These are phyloP conservation scores for Prosopocoilus inquinatus DNA, from an alignment of 2,888 invertebrate genomes.

Conservation along the genomic window DNA sequence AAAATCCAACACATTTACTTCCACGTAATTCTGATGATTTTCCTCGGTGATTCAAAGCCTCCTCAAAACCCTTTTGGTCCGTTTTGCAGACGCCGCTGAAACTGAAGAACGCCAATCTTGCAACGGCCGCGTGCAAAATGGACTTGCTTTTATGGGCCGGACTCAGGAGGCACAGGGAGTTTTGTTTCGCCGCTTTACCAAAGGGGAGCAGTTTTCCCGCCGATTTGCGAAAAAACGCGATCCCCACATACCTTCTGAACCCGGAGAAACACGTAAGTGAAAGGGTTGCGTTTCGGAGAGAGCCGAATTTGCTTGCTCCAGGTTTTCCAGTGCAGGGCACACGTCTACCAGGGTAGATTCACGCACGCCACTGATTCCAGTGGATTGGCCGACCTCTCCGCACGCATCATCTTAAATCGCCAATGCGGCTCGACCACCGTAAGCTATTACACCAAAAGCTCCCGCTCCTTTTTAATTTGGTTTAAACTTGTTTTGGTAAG, in stretches of 20 bases:
- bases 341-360: constrained; percentile 69
- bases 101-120: constrained; percentile 2
- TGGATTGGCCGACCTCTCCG: constrained; percentile 55
- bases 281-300: neutral
- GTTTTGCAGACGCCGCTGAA: constrained; percentile 12
- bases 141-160: constrained; percentile 42
- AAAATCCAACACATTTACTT: constrained; percentile 30
- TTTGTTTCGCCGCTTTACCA: constrained; percentile 35
- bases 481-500: constrained; percentile 30
- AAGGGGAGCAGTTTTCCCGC: constrained; percentile 29
- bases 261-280: constrained; percentile 14
- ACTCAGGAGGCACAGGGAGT: constrained; percentile 33
- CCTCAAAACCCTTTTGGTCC: neutral
- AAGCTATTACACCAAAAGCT: constrained; percentile 9
- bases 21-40: constrained; percentile 19
- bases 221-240: constrained; percentile 14
- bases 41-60: too few relatives aligned
- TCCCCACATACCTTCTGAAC: constrained; percentile 9
- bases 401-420: constrained; percentile 48
- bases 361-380: constrained; percentile 55
- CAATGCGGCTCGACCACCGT: constrained; percentile 49
- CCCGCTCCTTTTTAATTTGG: constrained; percentile 8
- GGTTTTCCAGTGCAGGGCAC: constrained; percentile 61
- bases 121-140: constrained; percentile 33
- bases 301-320: constrained; percentile 32